phyloP scores from a whole-genome alignment of 2,113 vertebrate genomes.

The Aramus guarauna region DNA sequence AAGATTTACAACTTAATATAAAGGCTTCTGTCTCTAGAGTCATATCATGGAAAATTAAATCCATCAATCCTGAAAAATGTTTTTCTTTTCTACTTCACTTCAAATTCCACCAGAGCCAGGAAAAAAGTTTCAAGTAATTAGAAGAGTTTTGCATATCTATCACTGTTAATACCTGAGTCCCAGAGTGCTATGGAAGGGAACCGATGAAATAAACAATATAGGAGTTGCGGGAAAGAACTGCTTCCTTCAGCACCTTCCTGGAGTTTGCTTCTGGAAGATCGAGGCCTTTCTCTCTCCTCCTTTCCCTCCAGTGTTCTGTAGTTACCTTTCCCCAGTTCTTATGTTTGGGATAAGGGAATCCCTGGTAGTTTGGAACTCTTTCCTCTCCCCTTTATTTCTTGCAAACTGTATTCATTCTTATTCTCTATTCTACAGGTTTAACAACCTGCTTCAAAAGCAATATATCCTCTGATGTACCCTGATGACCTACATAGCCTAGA shows the following conservation, averaged over 20 bases:
- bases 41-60: constrained; percentile 28
- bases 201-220: background rate
- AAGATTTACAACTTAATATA: constrained; percentile 54
- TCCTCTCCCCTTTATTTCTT: background rate
- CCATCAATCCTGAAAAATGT: constrained; percentile 27
- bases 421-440: background rate
- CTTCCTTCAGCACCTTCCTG: background rate
- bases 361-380: background rate
- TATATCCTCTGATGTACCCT: no score
- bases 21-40: background rate
- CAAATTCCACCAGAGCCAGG: background rate
- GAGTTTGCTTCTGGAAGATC: background rate
- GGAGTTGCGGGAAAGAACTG: background rate
- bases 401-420: background rate
- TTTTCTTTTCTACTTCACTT: background rate
- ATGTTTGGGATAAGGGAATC: background rate
- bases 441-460: background rate
- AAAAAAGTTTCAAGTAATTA: constrained; percentile 21
- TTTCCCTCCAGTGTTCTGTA: background rate
- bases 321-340: background rate
- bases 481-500: background rate
- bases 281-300: background rate
- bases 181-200: background rate
- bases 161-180: background rate
- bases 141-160: background rate